Percentiles rank a stretch among this genome's conserved stretches.
Evolutionary conservation across 2,113 vertebrate genomes (phyloP).

Genomic region (Siniperca chuatsi): DNA sequence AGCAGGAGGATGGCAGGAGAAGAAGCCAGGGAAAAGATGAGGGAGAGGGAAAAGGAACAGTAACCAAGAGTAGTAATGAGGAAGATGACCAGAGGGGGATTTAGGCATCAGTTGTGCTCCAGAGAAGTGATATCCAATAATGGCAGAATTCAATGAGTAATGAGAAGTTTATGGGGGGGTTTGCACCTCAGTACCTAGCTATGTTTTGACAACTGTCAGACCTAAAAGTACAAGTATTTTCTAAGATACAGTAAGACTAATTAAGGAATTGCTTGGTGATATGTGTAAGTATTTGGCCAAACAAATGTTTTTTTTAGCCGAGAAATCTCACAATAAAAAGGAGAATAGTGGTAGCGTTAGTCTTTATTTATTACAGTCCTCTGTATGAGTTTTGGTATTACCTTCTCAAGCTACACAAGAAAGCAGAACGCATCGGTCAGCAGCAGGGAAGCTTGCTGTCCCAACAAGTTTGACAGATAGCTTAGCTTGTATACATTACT

Average conservation of each 20-base stretch:
- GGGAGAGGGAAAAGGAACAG: background rate
- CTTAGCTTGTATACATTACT: constrained; percentile 43
- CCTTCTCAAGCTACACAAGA: background rate
- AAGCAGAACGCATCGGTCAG: background rate
- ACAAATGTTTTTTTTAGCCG: background rate
- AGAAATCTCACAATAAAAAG: background rate
- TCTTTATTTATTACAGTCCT: background rate
- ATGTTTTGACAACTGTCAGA: background rate
- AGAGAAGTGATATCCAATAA: background rate
- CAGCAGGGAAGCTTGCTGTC: background rate
- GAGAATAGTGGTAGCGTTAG: too few relatives aligned
- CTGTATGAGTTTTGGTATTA: background rate
- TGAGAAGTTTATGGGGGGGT: background rate
- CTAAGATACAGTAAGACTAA: background rate
- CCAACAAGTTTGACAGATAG: constrained; percentile 21
- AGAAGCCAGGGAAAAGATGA: background rate
- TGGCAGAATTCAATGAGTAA: background rate
- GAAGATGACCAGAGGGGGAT: background rate
- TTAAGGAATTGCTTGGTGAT: background rate
- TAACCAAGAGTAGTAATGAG: background rate
- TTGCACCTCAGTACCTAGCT: background rate
- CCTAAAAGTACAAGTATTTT: background rate
- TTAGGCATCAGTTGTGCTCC: background rate
- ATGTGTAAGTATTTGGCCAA: too few relatives aligned
- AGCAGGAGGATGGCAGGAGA: background rate